Base-by-base conservation (phyloP, 2,113 vertebrate genomes). In the Limnothrissa miodon region DNA sequence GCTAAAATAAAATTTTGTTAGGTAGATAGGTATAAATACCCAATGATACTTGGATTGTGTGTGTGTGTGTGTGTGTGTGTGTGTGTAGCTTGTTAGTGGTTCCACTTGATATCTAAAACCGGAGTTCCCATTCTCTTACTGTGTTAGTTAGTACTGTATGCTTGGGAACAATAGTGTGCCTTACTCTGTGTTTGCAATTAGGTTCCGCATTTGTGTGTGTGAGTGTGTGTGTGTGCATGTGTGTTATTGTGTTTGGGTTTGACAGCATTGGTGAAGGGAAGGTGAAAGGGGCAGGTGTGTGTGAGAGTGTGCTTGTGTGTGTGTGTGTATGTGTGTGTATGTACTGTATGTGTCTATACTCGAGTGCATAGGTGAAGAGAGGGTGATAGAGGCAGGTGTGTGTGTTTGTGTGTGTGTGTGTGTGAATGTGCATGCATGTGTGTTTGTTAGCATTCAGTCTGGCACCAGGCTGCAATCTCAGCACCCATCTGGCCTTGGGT, bases 371-470 rank as follows among this genome's bases (percentile, higher is more conserved):
- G 46, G 46, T 1, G 11, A 48, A 48, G 46, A 48, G 46, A 48
- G 46, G 46, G 46, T 48, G 46, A 48, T 15, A 11, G 46, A 15
- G 46, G 46, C 46, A 48, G 46, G 66, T 74, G 53, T 21, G 53
- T 56, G 53, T 56, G 17, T 56, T 15, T 56, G 25, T 74, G 33
- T 74, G 29, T 33, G 25, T 15, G 29, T 74, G 29, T 36, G 66
- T 39, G 29, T 74, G 66, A 36, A 29, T 17, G 29, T 36, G 25
- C 3, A 13, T 36, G 10, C 4, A 17, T 33, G 25, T 36, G 29
- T 70, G 25, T 74, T 29, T 36, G 70, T 88, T 81, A 83, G 51
- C 53, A 87, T 85, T 81, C 83, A 81, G 42, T 79, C 25, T 74
- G 66, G 66, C 39, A 5, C 80, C 46, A 66, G 44, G 45, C 79